Conservation (phyloP, 30 jellyfish, hydroid and myxozoan species). For the Nemopilema nomurai region DNA sequence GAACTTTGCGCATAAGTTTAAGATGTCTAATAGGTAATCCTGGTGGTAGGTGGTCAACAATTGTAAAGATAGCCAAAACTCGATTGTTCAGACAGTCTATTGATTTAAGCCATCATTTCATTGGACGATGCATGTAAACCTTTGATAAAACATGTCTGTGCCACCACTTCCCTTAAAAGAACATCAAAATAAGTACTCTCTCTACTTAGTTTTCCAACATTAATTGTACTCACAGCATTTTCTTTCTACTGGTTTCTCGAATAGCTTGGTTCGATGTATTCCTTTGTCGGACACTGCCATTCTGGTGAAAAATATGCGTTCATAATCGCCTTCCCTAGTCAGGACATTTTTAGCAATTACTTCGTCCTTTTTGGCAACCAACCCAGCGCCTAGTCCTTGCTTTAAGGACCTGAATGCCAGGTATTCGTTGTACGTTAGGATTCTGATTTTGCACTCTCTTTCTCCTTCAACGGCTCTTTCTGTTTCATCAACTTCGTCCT, state of each 20-base stretch:
- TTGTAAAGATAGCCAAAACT: too few relatives aligned
- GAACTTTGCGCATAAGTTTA: too few relatives aligned
- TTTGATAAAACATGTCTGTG: too few relatives aligned
- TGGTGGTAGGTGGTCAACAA: too few relatives aligned
- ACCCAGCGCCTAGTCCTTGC: slow-evolving; percentile 27
- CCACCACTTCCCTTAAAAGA: too few relatives aligned
- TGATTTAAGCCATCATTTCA: too few relatives aligned
- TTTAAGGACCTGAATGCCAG: slow-evolving; percentile 6
- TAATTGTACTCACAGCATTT: slow-evolving; percentile 33
- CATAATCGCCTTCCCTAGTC: slow-evolving; percentile 1
- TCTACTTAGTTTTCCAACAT: too few relatives aligned
- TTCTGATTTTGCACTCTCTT: slow-evolving; percentile 29
- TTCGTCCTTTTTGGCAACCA: slow-evolving; percentile 11
- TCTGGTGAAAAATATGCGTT: slow-evolving; percentile 16
- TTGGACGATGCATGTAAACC: too few relatives aligned
- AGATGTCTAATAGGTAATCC: too few relatives aligned
- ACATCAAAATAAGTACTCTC: too few relatives aligned
- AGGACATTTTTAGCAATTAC: slow-evolving; percentile 17
- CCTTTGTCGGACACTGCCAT: slow-evolving; percentile 32
- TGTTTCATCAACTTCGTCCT: neutral
- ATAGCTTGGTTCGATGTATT: slow-evolving; percentile 17
- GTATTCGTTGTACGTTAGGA: slow-evolving; percentile 14
- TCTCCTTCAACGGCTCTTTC: neutral
- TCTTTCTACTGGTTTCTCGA: slow-evolving; percentile 28
- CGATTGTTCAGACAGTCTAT: too few relatives aligned